A percentile compares a stretch with the other conserved stretches of the same genome.
Conservation (phyloP, 2,797 vertebrate species). For the Esox lucius region DNA sequence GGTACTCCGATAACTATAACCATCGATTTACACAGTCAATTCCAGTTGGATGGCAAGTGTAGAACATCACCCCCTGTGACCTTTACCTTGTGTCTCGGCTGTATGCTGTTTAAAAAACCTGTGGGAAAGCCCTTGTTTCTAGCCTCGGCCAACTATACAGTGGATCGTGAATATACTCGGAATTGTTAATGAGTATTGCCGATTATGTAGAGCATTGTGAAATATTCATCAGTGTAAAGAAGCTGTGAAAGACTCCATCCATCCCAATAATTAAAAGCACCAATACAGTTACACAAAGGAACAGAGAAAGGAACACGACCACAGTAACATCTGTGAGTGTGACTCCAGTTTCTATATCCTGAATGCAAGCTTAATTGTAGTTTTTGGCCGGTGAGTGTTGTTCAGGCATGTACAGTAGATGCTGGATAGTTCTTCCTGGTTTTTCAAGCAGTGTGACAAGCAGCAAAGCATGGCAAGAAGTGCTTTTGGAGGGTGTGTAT, state of each 20-base stretch:
- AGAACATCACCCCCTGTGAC: background rate
- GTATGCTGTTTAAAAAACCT: background rate
- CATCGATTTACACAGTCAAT: background rate
- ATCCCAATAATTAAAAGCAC: slow-evolving; percentile 7
- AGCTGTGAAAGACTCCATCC: slow-evolving; percentile 2
- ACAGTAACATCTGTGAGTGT: background rate
- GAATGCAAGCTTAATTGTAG: too few relatives aligned
- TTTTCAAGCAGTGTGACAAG: too few relatives aligned
- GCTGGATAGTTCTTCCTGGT: too few relatives aligned
- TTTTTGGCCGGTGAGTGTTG: too few relatives aligned
- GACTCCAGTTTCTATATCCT: background rate
- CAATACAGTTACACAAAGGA: background rate
- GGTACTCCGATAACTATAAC: background rate
- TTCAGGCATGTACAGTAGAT: too few relatives aligned
- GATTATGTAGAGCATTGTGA: slow-evolving; percentile 8
- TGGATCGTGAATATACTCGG: background rate
- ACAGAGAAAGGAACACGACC: background rate
- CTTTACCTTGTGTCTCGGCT: background rate
- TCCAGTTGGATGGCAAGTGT: background rate
- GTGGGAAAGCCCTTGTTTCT: background rate
- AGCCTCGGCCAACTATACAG: background rate
- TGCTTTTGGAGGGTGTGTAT: too few relatives aligned
- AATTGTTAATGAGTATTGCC: background rate
- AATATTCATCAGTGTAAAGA: slow-evolving; percentile 17
- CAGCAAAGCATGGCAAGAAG: too few relatives aligned